Base-by-base conservation (phyloP, 2,797 vertebrate genomes). In the Vespertilio murinus region DNA sequence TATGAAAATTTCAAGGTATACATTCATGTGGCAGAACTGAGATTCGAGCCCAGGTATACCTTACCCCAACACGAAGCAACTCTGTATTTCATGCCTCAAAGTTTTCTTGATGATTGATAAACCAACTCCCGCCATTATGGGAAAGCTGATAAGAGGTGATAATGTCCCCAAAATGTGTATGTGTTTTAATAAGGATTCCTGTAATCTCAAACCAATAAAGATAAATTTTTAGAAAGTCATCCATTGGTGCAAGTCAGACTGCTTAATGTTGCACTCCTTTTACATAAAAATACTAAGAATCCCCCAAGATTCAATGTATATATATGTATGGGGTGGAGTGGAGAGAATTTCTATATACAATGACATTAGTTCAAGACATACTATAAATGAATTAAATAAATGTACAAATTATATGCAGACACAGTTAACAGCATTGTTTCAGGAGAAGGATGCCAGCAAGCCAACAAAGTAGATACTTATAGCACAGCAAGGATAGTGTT, bases 171-270 rank as follows among this genome's bases (percentile, higher is more conserved):
- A 75, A 13, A 82, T 92, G 20, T 88, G 4, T 47, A 42, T 71
- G 30, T 71, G 64, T 88, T 88, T 94, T 83, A 83, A 75, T 40
- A 91, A 5, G 25, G 65, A 64, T 64, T 82, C 49, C n/a, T 91
- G 11, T 16, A 71, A 88, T 71, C 42, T 70, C 35, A 88, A 87
- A 70, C 23, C 22, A 23, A 56, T 56, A 25, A 56, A 56, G 54
- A 56, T 56, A 56, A 4, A 23, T 25, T 56, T 56, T 56, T 56
- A 56, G 23, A 56, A 56, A 23, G 3, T 56, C 12, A 82, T n/a
- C 42, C 30, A 8, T 82, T 61, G 14, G 3, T 18, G 3, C 28
- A 94, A 52, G 70, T 40, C 49, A 91, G 22, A 91, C 40, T 77
- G 22, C 17, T 61, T 59, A 75, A 69, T 42, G 40, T 28, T 16